Evolutionary conservation across 53 echinoderm and acorn worm species (phyloP).

Genomic region (Crossaster papposus): DNA sequence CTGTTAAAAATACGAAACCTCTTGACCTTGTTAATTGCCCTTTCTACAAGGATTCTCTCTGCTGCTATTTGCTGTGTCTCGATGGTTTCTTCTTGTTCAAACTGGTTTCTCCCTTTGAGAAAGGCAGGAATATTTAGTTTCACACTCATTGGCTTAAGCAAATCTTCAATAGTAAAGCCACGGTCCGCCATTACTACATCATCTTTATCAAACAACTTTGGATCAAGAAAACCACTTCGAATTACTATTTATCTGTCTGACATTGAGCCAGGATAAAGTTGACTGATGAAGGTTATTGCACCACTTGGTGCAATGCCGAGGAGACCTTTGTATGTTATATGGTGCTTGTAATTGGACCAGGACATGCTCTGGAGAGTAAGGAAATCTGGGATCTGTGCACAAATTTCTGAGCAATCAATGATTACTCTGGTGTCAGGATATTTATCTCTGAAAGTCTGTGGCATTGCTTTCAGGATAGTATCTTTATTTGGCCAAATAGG

Average conservation of each 20-base stretch:
- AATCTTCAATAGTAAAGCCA: conserved; percentile 43
- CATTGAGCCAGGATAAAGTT: conserved; percentile 47
- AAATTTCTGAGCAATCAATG: conserved; percentile 58
- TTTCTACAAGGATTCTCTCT: conserved; percentile 40
- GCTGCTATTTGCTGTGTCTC: conserved; percentile 28
- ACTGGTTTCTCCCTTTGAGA: conserved; percentile 7
- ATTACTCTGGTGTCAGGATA: conserved; percentile 40
- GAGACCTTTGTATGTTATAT: conserved; percentile 41
- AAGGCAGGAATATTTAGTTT: conserved; percentile 31
- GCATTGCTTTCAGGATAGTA: conserved; percentile 32
- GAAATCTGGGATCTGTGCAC: conserved; percentile 37
- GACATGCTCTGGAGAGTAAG: conserved; percentile 29
- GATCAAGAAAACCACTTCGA: conserved; percentile 35
- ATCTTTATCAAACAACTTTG: conserved; percentile 29
- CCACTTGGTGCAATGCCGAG: conserved; percentile 60
- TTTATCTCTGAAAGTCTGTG: conserved; percentile 45
- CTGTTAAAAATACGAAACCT: conserved; percentile 42
- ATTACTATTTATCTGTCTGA: conserved; percentile 47
- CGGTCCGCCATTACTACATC: conserved; percentile 49
- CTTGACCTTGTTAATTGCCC: conserved; percentile 31
- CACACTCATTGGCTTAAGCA: background rate
- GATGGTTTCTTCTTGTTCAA: conserved; percentile 32
- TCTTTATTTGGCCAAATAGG: conserved; percentile 56
- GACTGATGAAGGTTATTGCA: conserved; percentile 43
- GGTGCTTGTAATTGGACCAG: conserved; percentile 42